phyloP scores from a whole-genome alignment of 2,113 vertebrate genomes.

The Datnioides undecimradiatus region DNA sequence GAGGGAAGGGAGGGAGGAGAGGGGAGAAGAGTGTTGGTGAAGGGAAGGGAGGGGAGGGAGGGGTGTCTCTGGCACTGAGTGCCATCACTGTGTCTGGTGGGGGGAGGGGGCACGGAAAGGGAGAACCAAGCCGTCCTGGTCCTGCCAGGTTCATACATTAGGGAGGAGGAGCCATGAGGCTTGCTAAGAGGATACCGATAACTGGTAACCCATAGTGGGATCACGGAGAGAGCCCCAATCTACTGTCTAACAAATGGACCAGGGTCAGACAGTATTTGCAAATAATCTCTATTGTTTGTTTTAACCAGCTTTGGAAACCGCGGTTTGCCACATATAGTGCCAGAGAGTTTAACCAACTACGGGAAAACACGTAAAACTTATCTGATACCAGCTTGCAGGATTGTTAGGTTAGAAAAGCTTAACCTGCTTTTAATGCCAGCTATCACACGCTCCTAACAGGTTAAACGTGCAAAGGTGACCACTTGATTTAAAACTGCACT shows the following conservation, averaged over 20 bases:
- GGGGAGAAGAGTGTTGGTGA: constrained; percentile 69
- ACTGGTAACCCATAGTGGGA: constrained; percentile 40
- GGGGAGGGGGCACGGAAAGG: constrained; percentile 71
- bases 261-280: constrained; percentile 24
- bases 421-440: constrained; percentile 41
- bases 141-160: constrained; percentile 63
- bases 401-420: constrained; percentile 45
- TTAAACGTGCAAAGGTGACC: constrained; percentile 8
- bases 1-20: constrained; percentile 72
- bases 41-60: constrained; percentile 78
- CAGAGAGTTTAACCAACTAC: constrained; percentile 21
- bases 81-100: constrained; percentile 83
- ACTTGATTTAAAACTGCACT: background rate
- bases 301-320: constrained; percentile 1
- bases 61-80: constrained; percentile 81
- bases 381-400: constrained; percentile 24
- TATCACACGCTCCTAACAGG: constrained; percentile 20
- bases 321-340: background rate
- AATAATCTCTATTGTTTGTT: constrained; percentile 28
- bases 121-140: constrained; percentile 62
- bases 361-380: constrained; percentile 31
- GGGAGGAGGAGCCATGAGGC: constrained; percentile 52
- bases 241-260: constrained; percentile 42
- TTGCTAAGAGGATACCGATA: constrained; percentile 34
- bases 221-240: constrained; percentile 19